Conservation (phyloP, 2,797 vertebrate species). For the Enoplosus armatus region DNA sequence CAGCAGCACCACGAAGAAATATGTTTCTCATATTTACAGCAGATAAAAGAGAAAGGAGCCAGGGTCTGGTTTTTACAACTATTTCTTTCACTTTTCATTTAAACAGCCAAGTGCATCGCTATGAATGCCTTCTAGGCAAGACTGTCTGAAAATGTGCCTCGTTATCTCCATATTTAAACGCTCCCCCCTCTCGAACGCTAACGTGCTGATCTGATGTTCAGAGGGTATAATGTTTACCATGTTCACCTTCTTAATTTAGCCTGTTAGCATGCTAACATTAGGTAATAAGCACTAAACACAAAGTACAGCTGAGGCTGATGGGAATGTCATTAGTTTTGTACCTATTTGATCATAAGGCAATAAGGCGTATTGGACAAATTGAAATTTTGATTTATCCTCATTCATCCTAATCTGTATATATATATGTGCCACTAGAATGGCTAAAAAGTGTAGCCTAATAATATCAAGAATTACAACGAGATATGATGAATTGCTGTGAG, state of each 20-base stretch:
- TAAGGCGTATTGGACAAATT: no score
- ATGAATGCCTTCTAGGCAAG: background rate
- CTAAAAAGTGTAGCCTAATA: conserved; percentile 2
- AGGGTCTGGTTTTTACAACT: background rate
- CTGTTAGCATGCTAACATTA: background rate
- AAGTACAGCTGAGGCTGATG: background rate
- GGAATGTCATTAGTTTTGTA: background rate
- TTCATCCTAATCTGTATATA: background rate
- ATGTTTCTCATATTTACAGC: conserved; percentile 30
- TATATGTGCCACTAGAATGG: no score
- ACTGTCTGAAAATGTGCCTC: background rate
- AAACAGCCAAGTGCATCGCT: background rate
- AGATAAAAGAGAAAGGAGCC: conserved; percentile 20
- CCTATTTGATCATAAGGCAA: background rate
- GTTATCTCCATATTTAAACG: background rate
- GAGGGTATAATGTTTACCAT: background rate
- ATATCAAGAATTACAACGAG: conserved; percentile 6
- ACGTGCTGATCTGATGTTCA: conserved; percentile 7
- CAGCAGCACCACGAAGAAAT: conserved; percentile 28
- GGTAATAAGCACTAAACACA: no score
- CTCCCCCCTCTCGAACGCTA: background rate
- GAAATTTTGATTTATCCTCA: background rate
- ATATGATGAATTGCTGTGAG: conserved; percentile 9
- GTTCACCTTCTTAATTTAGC: background rate
- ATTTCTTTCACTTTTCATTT: background rate